Evolutionary conservation across 2,888 invertebrate species (phyloP).

Genomic region (Coelinius sp.): DNA sequence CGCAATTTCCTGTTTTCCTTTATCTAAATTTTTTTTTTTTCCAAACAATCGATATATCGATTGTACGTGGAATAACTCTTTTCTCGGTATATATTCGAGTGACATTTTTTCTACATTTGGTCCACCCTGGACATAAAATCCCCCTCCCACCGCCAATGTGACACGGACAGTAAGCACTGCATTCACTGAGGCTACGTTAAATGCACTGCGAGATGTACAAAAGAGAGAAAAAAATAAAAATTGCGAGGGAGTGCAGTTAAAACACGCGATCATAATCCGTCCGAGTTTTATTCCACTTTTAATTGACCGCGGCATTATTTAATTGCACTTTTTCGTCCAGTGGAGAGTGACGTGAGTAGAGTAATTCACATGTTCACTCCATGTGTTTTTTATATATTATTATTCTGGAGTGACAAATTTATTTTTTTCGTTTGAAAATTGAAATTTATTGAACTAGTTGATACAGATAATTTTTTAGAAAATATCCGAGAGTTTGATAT

Average conservation of each 20-base stretch:
- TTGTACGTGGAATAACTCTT: not conserved
- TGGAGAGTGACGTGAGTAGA: slow-evolving; percentile 23
- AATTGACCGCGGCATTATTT: slow-evolving; percentile 57
- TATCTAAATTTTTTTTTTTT: not conserved
- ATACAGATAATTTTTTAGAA: no score
- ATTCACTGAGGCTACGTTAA: slow-evolving; percentile 19
- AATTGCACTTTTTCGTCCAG: slow-evolving; percentile 53
- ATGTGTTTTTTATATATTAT: not conserved
- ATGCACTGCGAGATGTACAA: slow-evolving; percentile 18
- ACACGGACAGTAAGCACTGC: slow-evolving; percentile 20
- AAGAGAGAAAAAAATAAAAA: not conserved
- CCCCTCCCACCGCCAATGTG: not conserved
- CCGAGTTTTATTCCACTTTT: slow-evolving; percentile 57
- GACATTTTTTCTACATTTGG: not conserved
- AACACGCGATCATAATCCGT: slow-evolving; percentile 54
- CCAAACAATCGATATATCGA: slow-evolving; percentile 3
- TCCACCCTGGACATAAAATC: slow-evolving; percentile 13
- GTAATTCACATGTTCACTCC: not conserved
- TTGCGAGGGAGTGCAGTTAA: slow-evolving; percentile 43
- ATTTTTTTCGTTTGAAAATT: no score
- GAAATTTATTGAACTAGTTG: no score
- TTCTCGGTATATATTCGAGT: not conserved
- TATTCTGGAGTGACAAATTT: not conserved
- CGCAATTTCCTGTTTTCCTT: slow-evolving; percentile 9
- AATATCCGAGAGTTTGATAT: no score